Evolutionary conservation across 2,797 vertebrate genomes (phyloP).

Genomic region (Sebastes hopkinsi): DNA sequence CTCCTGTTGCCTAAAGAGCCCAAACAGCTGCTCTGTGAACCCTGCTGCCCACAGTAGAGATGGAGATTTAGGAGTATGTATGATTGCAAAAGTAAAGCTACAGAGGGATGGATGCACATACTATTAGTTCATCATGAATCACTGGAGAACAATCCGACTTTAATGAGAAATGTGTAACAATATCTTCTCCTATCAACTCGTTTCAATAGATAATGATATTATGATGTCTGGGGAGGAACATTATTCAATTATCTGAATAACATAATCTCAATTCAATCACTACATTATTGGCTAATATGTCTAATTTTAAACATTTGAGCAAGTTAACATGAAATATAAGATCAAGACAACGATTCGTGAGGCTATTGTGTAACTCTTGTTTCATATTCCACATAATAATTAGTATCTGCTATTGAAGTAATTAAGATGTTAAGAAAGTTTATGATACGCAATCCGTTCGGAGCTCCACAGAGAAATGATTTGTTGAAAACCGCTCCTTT

Average conservation of each 20-base stretch:
- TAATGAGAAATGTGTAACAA: slow-evolving; percentile 18
- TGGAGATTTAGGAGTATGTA: neutral
- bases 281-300: neutral
- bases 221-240: slow-evolving; percentile 1
- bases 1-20: slow-evolving; percentile 29
- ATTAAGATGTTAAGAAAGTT: slow-evolving; percentile 2
- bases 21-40: slow-evolving; percentile 46
- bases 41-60: neutral
- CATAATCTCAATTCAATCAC: slow-evolving; percentile 8
- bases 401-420: slow-evolving; percentile 2
- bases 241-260: slow-evolving; percentile 30
- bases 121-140: neutral
- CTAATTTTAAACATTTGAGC: slow-evolving; percentile 17
- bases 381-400: slow-evolving; percentile 28
- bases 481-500: slow-evolving; percentile 7
- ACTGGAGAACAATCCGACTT: slow-evolving; percentile 14
- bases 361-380: neutral
- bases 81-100: neutral
- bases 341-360: neutral
- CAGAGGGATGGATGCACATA: neutral
- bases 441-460: neutral
- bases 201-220: slow-evolving; percentile 9
- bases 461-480: neutral
- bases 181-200: slow-evolving; percentile 13
- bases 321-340: slow-evolving; percentile 31